Percentiles rank a stretch among this genome's conserved stretches.
Conservation (phyloP, 2,888 invertebrate genomes). For the Liodrosophila aerea region DNA sequence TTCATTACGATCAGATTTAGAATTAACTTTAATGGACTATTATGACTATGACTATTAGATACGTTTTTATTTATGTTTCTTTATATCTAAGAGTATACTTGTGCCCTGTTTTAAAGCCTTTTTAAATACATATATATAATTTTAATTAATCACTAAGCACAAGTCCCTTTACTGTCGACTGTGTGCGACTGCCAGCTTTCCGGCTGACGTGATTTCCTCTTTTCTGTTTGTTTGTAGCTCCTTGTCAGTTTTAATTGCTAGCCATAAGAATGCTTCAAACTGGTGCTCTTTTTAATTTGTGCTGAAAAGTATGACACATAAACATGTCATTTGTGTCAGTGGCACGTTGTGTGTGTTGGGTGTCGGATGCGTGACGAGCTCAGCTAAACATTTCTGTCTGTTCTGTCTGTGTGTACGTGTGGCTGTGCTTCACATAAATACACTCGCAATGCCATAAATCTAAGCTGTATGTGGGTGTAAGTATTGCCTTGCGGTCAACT, state of each 20-base stretch:
- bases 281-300: slow-evolving; percentile 32
- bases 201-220: neutral
- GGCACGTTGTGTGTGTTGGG: slow-evolving; percentile 50
- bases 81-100: too few relatives aligned
- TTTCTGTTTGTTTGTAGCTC: neutral
- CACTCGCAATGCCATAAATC: slow-evolving; percentile 49
- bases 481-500: slow-evolving; percentile 42
- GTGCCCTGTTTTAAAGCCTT: too few relatives aligned
- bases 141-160: too few relatives aligned
- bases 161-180: too few relatives aligned
- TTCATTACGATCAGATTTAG: too few relatives aligned
- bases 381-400: slow-evolving; percentile 3
- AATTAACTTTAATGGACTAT: too few relatives aligned
- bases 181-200: too few relatives aligned
- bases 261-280: slow-evolving; percentile 30
- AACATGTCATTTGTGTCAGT: slow-evolving; percentile 59
- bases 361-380: slow-evolving; percentile 44
- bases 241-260: slow-evolving; percentile 47
- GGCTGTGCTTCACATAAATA: slow-evolving; percentile 17
- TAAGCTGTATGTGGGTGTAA: slow-evolving; percentile 12
- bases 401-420: neutral
- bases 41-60: too few relatives aligned
- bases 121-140: too few relatives aligned
- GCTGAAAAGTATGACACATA: slow-evolving; percentile 46
- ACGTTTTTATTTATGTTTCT: too few relatives aligned